Percentiles rank a stretch among this genome's conserved stretches.
phyloP scores from a whole-genome alignment of 2,113 vertebrate genomes.

The Nothobranchius kuhntae region DNA sequence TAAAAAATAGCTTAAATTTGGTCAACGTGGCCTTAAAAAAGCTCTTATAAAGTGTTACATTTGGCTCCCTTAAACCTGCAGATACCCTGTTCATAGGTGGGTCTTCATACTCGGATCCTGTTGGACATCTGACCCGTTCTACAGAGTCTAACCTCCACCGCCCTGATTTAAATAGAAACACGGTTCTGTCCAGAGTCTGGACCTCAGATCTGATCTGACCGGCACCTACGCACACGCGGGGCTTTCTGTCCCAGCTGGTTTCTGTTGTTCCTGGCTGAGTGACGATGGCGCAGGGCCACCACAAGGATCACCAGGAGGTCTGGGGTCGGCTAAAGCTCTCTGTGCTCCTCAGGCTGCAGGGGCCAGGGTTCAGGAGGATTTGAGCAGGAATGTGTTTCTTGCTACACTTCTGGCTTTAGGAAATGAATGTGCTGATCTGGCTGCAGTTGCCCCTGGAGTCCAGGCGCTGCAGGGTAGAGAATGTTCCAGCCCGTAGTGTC shows the following conservation, averaged over 20 bases:
- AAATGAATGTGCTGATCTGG: conserved; percentile 47
- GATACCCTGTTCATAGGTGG: too few species aligned
- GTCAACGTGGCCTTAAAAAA: too few species aligned
- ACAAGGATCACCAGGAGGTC: conserved; percentile 38
- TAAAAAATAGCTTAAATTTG: too few species aligned
- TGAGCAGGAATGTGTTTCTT: not conserved
- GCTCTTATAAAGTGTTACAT: too few species aligned
- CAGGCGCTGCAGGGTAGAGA: conserved; percentile 37
- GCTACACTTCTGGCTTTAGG: conserved; percentile 24
- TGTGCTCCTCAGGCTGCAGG: conserved; percentile 31
- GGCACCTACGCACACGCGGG: conserved; percentile 30
- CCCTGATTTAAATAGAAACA: conserved; percentile 11
- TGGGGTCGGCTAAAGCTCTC: conserved; percentile 5
- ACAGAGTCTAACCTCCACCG: not conserved
- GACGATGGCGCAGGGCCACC: conserved; percentile 30
- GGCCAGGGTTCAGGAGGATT: conserved; percentile 33
- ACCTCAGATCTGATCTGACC: conserved; percentile 40
- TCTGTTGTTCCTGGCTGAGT: conserved; percentile 61
- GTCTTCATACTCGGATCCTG: too few species aligned
- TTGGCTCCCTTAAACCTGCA: too few species aligned
- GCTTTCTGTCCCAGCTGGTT: conserved; percentile 52
- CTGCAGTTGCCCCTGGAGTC: conserved; percentile 33
- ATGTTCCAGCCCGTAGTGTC: conserved; percentile 14
- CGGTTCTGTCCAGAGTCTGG: conserved; percentile 16
- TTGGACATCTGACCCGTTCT: not conserved